Evolutionary conservation across 1,140 invertebrate genomes (phyloP).

Genomic region (Lithobius niger): DNA sequence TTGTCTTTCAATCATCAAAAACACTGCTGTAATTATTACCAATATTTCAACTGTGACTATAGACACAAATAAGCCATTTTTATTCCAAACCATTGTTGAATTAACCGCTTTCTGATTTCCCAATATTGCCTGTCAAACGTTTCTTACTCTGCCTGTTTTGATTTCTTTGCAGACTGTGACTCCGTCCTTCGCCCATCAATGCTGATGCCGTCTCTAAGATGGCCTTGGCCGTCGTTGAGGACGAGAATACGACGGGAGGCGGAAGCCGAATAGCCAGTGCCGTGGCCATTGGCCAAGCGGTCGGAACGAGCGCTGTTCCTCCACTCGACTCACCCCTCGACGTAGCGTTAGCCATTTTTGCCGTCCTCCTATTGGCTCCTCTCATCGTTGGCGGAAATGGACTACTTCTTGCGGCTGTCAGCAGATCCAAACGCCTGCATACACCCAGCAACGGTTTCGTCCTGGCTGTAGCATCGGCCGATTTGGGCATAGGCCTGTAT

Average conservation of each 20-base stretch:
- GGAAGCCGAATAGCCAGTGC: not conserved
- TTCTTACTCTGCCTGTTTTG: too few species aligned
- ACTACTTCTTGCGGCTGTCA: slow-evolving; percentile 42
- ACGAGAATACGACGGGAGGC: not conserved
- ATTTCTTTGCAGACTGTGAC: too few species aligned
- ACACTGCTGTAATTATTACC: too few species aligned
- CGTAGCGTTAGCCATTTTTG: slow-evolving; percentile 36
- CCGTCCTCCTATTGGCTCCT: slow-evolving; percentile 41
- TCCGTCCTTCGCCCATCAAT: too few species aligned
- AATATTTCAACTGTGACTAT: too few species aligned
- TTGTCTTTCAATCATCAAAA: too few species aligned
- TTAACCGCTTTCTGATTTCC: too few species aligned
- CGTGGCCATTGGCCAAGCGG: not conserved
- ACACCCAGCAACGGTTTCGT: slow-evolving; percentile 56
- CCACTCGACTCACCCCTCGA: slow-evolving; percentile 13
- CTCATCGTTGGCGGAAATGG: slow-evolving; percentile 43
- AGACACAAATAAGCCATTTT: too few species aligned
- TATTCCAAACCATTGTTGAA: too few species aligned
- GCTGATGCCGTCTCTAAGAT: too few species aligned
- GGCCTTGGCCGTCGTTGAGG: too few species aligned
- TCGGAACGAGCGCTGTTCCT: not conserved
- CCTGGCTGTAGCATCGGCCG: slow-evolving; percentile 54
- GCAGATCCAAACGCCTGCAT: slow-evolving; percentile 42
- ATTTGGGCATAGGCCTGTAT: slow-evolving; percentile 55
- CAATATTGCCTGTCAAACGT: too few species aligned